These are phyloP conservation scores for Noturus placidus DNA, from an alignment of 2,113 vertebrate species.

Conservation along the genomic window DNA sequence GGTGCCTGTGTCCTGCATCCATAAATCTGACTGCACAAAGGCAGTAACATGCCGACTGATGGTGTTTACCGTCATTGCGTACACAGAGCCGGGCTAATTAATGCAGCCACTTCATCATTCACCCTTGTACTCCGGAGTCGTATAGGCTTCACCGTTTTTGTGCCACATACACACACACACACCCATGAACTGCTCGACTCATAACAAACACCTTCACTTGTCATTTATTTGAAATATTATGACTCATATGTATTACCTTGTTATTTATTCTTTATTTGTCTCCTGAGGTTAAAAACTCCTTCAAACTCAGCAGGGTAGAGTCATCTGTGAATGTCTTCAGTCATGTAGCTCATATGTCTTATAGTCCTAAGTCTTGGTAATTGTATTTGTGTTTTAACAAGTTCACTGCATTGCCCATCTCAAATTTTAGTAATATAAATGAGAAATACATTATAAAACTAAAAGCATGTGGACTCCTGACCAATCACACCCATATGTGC, in stretches of 20 bases:
- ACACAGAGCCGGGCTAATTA: conserved; percentile 39
- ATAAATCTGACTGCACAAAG: conserved; percentile 43
- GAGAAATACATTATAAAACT: background rate
- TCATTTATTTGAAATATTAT: background rate
- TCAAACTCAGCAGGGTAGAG: background rate
- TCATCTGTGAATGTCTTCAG: background rate
- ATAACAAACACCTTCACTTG: background rate
- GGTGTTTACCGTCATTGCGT: conserved; percentile 37
- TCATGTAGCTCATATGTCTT: background rate
- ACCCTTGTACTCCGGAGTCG: background rate
- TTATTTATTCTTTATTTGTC: conserved; percentile 6
- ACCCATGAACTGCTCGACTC: background rate
- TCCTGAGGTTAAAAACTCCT: background rate
- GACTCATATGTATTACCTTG: background rate
- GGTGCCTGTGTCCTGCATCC: conserved; percentile 27
- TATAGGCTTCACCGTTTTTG: background rate
- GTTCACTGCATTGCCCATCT: background rate
- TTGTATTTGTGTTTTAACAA: background rate
- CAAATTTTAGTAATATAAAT: background rate
- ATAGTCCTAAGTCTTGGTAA: background rate
- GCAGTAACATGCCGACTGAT: conserved; percentile 32
- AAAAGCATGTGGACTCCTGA: background rate
- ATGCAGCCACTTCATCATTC: conserved; percentile 41
- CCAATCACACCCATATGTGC: background rate
- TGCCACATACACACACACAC: background rate